Evolutionary conservation across 92 coral and sea anemone species (phyloP), one percentile per base, ranked within the genome.

Genomic region (Epizoanthus ramosus): DNA sequence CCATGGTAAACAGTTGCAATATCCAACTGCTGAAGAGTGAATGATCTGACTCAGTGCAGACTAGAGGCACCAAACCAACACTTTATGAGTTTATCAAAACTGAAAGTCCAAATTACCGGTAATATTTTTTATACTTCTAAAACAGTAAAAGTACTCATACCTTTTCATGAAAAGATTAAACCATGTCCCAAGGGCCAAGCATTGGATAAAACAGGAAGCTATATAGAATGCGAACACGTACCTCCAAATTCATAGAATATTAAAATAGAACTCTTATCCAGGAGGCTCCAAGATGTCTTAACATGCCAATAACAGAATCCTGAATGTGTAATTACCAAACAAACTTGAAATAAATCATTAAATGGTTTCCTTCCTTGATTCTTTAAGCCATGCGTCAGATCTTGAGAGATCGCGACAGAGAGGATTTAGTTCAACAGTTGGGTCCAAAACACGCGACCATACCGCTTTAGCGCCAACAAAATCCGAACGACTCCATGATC

Each of bases 301-400:
- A 61, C 69, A 39, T 37, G 58, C 82, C 82, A 77, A 77, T 77
- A 77, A 77, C 58, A 61, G 19, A 57, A 77, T 77, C 82, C 82
- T 77, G 82, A 57, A 23, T 57, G 52, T 31, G 82, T 76, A 77
- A 77, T 60, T 57, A 77, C 71, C 41, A 41, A 77, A 77, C 71
- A 77, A 50, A 77, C 82, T 63, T n/a, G 82, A 77, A 77, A 77
- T 77, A 77, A 77, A n/a, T n/a, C n/a, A n/a, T n/a, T n/a, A n/a
- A n/a, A 77, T 77, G 59, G 82, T 23, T 77, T 77, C 82, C 82
- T 77, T 77, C 82, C 82, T 77, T 77, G 47, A 77, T 77, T 77
- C 82, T 77, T 77, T 77, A 77, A 61, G 82, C 82, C 82, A 77
- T 77, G 70, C 58, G 56, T 60, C 66, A 37, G 70, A 41, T 77